These are phyloP conservation scores for Ormia ochracea DNA, from an alignment of 2,888 invertebrate genomes.

Conservation along the genomic window DNA sequence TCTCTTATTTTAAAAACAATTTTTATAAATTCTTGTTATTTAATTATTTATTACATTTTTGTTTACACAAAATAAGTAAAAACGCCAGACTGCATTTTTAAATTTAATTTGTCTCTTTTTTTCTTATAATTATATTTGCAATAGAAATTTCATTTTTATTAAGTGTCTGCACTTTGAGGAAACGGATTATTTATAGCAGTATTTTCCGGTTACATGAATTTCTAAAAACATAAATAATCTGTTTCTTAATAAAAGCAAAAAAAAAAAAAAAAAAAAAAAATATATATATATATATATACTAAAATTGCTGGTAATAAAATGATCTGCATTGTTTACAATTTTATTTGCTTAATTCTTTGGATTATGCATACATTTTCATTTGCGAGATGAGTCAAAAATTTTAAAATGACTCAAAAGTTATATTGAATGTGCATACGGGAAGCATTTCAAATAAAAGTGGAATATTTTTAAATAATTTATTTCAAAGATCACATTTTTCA, in stretches of 20 bases:
- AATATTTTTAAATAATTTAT: too few species aligned
- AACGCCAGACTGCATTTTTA: neutral
- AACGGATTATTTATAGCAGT: slow-evolving; percentile 18
- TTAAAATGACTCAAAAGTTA: too few species aligned
- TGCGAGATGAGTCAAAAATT: too few species aligned
- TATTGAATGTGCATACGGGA: too few species aligned
- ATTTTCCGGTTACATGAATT: slow-evolving; percentile 35
- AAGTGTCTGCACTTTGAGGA: slow-evolving; percentile 1
- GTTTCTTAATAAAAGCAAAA: neutral
- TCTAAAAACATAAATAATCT: neutral
- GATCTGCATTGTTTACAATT: too few species aligned
- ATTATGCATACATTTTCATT: too few species aligned
- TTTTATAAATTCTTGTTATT: neutral
- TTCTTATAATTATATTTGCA: neutral
- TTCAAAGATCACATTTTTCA: too few species aligned
- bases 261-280: neutral
- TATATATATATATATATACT: too few species aligned
- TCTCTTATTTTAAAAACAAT: neutral
- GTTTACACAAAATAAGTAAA: neutral
- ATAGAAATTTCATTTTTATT: neutral
- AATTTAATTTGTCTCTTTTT: neutral
- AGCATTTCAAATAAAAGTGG: too few species aligned
- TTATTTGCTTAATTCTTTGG: too few species aligned
- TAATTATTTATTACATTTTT: neutral
- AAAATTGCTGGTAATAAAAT: too few species aligned